phyloP scores from a whole-genome alignment of 1,140 invertebrate genomes.

The Lethocerus indicus region DNA sequence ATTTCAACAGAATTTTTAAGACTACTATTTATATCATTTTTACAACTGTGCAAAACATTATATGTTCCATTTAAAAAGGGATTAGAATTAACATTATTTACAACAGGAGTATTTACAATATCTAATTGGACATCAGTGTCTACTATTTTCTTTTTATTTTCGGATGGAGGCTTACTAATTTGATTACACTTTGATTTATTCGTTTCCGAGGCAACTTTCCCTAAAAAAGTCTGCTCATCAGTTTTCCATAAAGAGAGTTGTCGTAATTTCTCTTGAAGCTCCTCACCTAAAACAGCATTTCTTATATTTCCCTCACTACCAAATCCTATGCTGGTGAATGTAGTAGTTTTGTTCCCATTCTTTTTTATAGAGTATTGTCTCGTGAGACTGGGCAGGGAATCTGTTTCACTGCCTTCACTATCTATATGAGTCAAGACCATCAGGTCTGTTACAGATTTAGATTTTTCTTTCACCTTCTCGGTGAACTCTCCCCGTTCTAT shows the following conservation, averaged over 20 bases:
- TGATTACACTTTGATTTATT: no score
- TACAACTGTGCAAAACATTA: no score
- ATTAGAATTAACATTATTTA: no score
- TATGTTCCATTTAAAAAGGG: no score
- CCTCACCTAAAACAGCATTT: conserved; percentile 28
- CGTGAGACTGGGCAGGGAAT: conserved; percentile 19
- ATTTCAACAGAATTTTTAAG: no score
- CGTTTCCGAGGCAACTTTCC: conserved; percentile 23
- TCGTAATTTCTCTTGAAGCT: conserved; percentile 34
- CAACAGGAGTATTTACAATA: no score
- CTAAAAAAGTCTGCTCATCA: conserved; percentile 22
- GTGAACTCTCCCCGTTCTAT: conserved; percentile 45
- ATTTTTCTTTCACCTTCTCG: conserved; percentile 51
- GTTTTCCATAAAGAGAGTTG: conserved; percentile 26
- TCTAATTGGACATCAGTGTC: no score
- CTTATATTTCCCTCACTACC: conserved; percentile 38
- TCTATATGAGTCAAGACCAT: conserved; percentile 59
- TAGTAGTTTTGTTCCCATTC: conserved; percentile 4
- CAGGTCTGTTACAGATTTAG: conserved; percentile 50
- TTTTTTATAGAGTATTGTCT: conserved; percentile 15
- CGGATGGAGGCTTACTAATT: no score
- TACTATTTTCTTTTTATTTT: no score
- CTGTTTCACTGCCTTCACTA: conserved; percentile 36
- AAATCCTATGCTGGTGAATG: conserved; percentile 21
- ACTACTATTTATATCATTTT: no score